Base-by-base conservation (phyloP, 2,888 invertebrate species). In the Reticulitermes lucifugus region DNA sequence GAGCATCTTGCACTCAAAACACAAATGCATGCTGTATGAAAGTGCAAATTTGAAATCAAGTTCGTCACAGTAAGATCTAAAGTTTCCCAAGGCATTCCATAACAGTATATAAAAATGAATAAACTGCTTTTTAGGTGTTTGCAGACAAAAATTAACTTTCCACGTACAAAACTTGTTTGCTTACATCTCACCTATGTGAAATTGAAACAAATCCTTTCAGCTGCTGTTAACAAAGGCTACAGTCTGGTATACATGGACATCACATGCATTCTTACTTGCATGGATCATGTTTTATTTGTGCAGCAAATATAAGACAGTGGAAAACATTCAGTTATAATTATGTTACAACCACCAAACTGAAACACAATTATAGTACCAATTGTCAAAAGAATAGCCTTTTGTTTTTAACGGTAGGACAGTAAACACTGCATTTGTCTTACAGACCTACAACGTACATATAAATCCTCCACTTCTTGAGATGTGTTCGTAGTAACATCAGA, bases 221-320 rank as follows among this genome's bases (percentile, higher is more conserved):
- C n/a, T 73, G 41, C 10, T 7, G 18, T 35, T 41, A 77, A 43
- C 35, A 21, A 46, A 75, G 75, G 5, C 18, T 43, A 43, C 21
- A 43, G 4, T 75, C 41, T 75, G 21, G 35, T 12, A 5, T 22
- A 77, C 6, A n/a, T 21, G 51, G 77, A 77, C n/a, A 46, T 43
- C n/a, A 51, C 77, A 77, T 77, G 51, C 77, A 21, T 77, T 77
- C 35, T 25, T 46, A 46, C 46, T 25, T 46, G 77, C 46, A 77
- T 77, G 77, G 21, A 29, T 71, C 51, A 77, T 59, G 46, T 60
- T 77, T 80, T 80, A 80, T 80, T 80, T 80, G 80, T 80, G 80
- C 80, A 80, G 29, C 60, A 80, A 59, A 80, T 80, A 80, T 65
- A 22, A 80, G 80, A 60, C 80, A 80, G 80, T 80, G 80, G 60